These are phyloP conservation scores for Dolichallabes microphthalmus DNA, from an alignment of 2,113 vertebrate genomes.

Conservation along the genomic window DNA sequence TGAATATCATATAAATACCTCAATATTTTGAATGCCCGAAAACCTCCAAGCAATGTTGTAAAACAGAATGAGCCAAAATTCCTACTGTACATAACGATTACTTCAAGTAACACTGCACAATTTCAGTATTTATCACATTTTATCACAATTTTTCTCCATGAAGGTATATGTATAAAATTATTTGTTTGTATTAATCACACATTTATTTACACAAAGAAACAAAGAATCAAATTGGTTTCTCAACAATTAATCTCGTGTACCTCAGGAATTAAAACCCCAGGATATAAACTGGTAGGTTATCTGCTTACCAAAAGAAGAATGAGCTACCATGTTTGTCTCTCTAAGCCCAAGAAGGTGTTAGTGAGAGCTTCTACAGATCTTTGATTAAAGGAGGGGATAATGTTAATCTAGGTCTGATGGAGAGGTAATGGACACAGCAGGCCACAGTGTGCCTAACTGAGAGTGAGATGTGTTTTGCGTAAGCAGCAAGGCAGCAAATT, in stretches of 20 bases:
- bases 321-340: slow-evolving; percentile 19
- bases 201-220: not conserved
- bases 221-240: not conserved
- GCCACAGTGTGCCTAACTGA: slow-evolving; percentile 16
- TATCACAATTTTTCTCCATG: not conserved
- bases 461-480: not conserved
- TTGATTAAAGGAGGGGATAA: slow-evolving; percentile 31
- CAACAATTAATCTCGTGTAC: not conserved
- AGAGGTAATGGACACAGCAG: not conserved
- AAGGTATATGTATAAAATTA: not conserved
- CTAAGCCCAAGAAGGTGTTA: not conserved
- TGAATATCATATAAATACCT: no score
- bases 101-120: no score
- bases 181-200: not conserved
- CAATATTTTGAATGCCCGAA: no score
- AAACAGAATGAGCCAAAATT: no score
- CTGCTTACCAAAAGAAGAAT: slow-evolving; percentile 26
- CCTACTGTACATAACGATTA: no score
- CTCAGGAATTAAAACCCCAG: slow-evolving; percentile 1
- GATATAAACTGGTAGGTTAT: slow-evolving; percentile 13
- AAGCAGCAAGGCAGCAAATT: slow-evolving; percentile 38
- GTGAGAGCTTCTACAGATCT: not conserved
- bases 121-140: not conserved
- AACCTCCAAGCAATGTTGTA: no score
- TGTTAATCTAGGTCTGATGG: slow-evolving; percentile 19